Evolutionary conservation across 2,113 vertebrate genomes (phyloP).

Genomic region (Burhinus oedicnemus): DNA sequence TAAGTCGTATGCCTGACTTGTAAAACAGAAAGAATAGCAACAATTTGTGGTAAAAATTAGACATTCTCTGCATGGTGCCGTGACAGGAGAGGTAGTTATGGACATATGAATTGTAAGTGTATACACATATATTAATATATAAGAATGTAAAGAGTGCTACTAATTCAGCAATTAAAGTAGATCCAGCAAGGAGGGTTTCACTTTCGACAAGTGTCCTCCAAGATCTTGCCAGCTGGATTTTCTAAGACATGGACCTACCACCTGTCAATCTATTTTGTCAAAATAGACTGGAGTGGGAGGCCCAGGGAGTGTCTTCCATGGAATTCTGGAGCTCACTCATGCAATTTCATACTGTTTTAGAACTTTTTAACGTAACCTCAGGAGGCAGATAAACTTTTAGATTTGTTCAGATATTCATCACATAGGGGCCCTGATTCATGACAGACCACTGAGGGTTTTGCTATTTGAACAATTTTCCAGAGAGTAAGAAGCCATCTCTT

Average conservation of each 20-base stretch:
- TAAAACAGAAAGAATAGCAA: not conserved
- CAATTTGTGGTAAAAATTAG: not conserved
- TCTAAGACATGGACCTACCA: not conserved
- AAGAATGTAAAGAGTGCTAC: not conserved
- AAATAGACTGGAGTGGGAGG: not conserved
- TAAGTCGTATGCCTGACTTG: not conserved
- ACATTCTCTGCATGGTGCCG: not conserved
- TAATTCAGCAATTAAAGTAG: not conserved
- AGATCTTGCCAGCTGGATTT: not conserved
- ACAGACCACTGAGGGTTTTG: not conserved
- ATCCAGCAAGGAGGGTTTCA: not conserved
- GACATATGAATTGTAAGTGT: not conserved
- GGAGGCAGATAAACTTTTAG: not conserved
- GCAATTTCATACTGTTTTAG: not conserved
- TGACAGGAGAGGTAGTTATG: not conserved
- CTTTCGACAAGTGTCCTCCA: not conserved
- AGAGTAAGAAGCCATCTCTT: not conserved
- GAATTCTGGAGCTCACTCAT: not conserved
- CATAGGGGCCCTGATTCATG: not conserved
- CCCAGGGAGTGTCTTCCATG: not conserved
- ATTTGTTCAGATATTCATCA: not conserved
- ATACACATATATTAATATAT: not conserved
- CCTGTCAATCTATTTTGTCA: not conserved
- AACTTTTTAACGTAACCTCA: not conserved
- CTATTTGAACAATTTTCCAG: not conserved